Base-by-base conservation (phyloP, 2,888 invertebrate species). In the Thera britannica region DNA sequence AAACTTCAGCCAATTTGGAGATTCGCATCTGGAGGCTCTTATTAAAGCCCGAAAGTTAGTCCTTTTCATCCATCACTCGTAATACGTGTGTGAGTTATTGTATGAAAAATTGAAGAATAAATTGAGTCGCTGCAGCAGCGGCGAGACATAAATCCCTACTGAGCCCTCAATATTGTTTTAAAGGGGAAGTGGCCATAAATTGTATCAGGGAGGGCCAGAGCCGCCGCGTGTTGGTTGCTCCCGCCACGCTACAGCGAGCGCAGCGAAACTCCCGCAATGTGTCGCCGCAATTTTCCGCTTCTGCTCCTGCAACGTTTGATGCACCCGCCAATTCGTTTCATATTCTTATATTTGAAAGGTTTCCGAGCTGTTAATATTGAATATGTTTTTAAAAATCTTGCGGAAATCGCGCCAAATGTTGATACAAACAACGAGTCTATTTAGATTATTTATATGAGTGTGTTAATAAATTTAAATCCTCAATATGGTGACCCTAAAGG, bases 161-260 rank as follows among this genome's bases (percentile, higher is more conserved):
- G 94, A 93, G 93, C 94, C 94, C 93, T 93, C 94, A 94, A 94
- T 94, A 94, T 94, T 94, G 94, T 94, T 94, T 94, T 94, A 94
- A 94, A 94, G 93, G 92, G 93, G 92, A 93, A 92, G 93, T 92
- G 91, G 92, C 92, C 93, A 94, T 94, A 94, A 94, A 94, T 94
- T 94, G 93, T 93, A 93, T 93, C 93, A 92, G 90, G 90, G 88
- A 89, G 88, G 90, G 88, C 87, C 92, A 92, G 88, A 81, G 80
- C 79, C 73, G 71, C 57, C 67, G 68, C 67, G 66, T 76, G 75
- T 74, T 70, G 67, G 71, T 23, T 23, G 23, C 78, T 74, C 75
- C 73, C 76, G 79, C 76, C 75, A 74, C 78, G 77, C 76, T 71
- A 70, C 76, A 77, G 75, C 77, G 72, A 77, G 75, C 77, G 72